Base-by-base conservation (phyloP, 1,140 invertebrate genomes). In the Leptinotarsa texana region DNA sequence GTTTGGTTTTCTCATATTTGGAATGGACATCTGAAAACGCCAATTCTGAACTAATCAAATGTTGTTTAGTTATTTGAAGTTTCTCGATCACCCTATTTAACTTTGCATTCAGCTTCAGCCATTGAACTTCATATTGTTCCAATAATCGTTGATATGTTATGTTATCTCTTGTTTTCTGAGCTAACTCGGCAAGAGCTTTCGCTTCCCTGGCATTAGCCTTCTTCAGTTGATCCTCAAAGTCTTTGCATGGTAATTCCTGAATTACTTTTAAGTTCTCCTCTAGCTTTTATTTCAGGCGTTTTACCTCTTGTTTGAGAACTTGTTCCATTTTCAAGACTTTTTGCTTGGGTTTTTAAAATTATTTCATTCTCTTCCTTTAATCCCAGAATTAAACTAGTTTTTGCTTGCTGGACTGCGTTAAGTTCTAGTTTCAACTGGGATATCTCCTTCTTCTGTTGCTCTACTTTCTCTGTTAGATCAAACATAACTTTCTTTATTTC, bases 1-100 rank as follows among this genome's bases (percentile, higher is more conserved):
- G 82, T 80, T 90, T 90, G 47, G 86, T 86, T 77, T 89, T 87
- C 76, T 91, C 89, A 81, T 90, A 90, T 79, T 86, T 86, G 63
- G 33, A 33, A 33, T 33, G 33, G 33, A 33, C 33, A 33, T 33
- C 33, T 33, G 33, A 33, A 33, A 33, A 33, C 33, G 33, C 33
- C 33, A 33, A 33, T 33, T 33, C 33, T 33, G 8, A 33, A 33
- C 33, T 33, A 33, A 33, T 8, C 8, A 33, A 33, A 33, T 33
- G 33, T 33, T 33, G 6, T 33, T 33, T 33, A 33, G 33, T 33
- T 11, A 33, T 8, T 33, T 33, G 6, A 33, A 8, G 33, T 33
- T 8, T 8, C 33, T 33, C 33, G 8, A 2, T 33, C 1, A 33
- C 33, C 33, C 3, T 8, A 42, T 42, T 42, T 2, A 42, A 42